Conservation (phyloP, 2,113 vertebrate genomes). For the Gracilinanus agilis region DNA sequence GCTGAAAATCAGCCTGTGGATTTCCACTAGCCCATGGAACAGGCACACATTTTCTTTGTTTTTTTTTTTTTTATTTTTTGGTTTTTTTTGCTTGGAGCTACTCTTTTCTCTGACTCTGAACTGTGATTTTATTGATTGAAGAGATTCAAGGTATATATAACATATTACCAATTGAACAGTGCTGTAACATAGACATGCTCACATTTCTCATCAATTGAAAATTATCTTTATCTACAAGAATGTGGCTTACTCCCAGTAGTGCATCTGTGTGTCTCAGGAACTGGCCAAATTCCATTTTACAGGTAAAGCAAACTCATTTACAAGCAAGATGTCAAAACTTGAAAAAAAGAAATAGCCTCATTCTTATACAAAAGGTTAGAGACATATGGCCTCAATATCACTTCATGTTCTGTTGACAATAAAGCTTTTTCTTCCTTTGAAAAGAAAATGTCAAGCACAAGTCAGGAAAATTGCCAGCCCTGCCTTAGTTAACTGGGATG, state of each 20-base stretch:
- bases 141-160: slow-evolving; percentile 29
- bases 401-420: slow-evolving; percentile 61
- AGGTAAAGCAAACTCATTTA: slow-evolving; percentile 67
- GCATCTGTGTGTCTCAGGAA: slow-evolving; percentile 48
- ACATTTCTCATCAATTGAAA: slow-evolving; percentile 20
- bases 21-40: neutral
- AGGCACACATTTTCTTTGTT: neutral
- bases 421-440: slow-evolving; percentile 60
- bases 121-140: neutral
- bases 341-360: slow-evolving; percentile 55
- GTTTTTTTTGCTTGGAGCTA: neutral
- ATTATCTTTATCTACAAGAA: slow-evolving; percentile 53
- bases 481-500: slow-evolving; percentile 59
- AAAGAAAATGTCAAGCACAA: slow-evolving; percentile 43
- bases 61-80: too few species aligned
- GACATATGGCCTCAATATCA: slow-evolving; percentile 63
- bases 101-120: slow-evolving; percentile 29
- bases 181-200: neutral
- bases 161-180: neutral
- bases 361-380: slow-evolving; percentile 51
- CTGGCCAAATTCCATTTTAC: slow-evolving; percentile 33
- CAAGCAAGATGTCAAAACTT: slow-evolving; percentile 26
- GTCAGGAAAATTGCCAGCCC: slow-evolving; percentile 70
- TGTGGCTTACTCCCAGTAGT: slow-evolving; percentile 21
- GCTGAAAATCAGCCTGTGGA: neutral